These are phyloP conservation scores for Dendrophyllia cribrosa DNA, from an alignment of 64 coral and sea anemone species.

Conservation along the genomic window DNA sequence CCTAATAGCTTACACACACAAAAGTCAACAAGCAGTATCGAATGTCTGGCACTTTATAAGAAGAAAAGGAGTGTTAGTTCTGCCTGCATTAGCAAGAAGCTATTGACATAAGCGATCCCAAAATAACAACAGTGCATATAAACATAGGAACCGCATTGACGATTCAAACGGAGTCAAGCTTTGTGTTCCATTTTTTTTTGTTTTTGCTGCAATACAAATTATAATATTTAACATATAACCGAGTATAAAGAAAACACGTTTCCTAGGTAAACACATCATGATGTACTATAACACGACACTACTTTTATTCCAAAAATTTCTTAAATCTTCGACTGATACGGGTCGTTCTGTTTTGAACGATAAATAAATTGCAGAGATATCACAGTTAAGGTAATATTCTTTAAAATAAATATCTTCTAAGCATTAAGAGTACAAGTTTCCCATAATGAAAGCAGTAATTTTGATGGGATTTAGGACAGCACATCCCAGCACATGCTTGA, in stretches of 20 bases:
- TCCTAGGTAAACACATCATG: background rate
- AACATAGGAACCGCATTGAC: too few relatives aligned
- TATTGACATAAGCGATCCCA: slow-evolving; percentile 31
- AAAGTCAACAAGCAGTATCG: slow-evolving; percentile 27
- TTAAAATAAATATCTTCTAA: background rate
- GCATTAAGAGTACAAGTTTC: background rate
- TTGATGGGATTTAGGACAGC: slow-evolving; percentile 11
- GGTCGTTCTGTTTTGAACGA: too few relatives aligned
- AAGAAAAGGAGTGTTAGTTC: slow-evolving; percentile 13
- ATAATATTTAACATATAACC: background rate
- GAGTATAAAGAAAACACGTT: background rate
- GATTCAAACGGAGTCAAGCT: too few relatives aligned
- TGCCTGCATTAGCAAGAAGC: background rate
- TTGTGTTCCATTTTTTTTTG: too few relatives aligned
- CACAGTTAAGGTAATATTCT: background rate
- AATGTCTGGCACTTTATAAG: background rate
- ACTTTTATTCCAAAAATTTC: background rate
- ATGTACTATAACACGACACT: background rate
- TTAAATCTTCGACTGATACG: too few relatives aligned
- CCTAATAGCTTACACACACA: slow-evolving; percentile 12
- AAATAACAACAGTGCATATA: background rate
- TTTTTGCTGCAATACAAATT: background rate
- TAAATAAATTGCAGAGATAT: background rate
- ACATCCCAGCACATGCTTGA: background rate
- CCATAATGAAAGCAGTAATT: background rate